Evolutionary conservation across 2,797 vertebrate species (phyloP).

Genomic region (Pantherophis vulpinus): DNA sequence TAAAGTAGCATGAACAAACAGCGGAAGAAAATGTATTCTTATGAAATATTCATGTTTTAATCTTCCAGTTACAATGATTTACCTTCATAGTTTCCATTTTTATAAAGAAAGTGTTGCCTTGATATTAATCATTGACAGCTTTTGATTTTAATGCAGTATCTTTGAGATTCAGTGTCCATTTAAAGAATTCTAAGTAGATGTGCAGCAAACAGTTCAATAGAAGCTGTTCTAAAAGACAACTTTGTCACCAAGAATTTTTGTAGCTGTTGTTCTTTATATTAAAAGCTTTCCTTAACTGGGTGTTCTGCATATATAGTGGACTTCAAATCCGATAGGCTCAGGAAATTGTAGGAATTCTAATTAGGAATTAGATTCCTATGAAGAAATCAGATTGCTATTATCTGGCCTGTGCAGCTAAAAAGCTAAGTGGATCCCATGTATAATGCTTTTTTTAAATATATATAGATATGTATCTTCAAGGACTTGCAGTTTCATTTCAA

Average conservation of each 20-base stretch:
- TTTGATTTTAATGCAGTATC: background rate
- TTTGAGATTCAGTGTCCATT: background rate
- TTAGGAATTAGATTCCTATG: background rate
- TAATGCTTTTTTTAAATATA: background rate
- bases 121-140: background rate
- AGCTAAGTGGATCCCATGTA: background rate
- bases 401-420: background rate
- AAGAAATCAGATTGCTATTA: background rate
- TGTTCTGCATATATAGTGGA: background rate
- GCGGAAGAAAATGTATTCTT: background rate
- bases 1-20: background rate
- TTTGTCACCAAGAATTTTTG: background rate
- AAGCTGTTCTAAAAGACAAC: background rate
- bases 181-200: background rate
- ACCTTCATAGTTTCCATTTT: background rate
- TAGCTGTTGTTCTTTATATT: background rate
- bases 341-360: background rate
- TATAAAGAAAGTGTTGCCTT: background rate
- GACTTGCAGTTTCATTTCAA: background rate
- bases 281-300: background rate
- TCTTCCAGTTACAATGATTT: background rate
- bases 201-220: background rate
- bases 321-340: background rate
- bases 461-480: background rate
- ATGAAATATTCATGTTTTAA: conserved; percentile 27